Base-by-base conservation (phyloP, 2,888 invertebrate species). In the Litoditis marina region DNA sequence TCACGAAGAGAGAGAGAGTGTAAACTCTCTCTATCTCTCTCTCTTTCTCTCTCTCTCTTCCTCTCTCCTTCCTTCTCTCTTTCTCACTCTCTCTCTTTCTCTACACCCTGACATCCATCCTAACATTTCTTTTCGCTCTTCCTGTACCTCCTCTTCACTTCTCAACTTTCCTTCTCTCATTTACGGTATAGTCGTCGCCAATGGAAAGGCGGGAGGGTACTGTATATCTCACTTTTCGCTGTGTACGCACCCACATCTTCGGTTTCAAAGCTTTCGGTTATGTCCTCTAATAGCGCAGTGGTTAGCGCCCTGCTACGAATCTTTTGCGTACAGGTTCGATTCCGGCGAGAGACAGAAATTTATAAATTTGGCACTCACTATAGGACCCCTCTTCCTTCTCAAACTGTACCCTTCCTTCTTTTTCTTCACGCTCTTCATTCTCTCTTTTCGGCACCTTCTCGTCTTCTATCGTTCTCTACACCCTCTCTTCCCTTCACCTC, bases 11-110 rank as follows among this genome's bases (percentile, higher is more conserved):
- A n/a, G n/a, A n/a, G n/a, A n/a, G n/a, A n/a, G n/a, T n/a, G n/a
- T n/a, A n/a, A n/a, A n/a, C n/a, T n/a, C n/a, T n/a, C 28, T 44
- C 30, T 30, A n/a, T 31, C 11, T 2, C 28, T 31, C 42, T 36
- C 19, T 50, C 56, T 50, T 36, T 57, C 46, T 58, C 25, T 60
- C 32, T 25, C 25, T 57, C 22, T 50, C 28, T n/a, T 13, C 19
- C 27, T 36, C 34, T 52, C 52, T 52, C 49, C 7, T 42, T 60
- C 50, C 34, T 22, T 42, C 32, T 60, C 52, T 52, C 50, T 22
- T 27, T 28, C 25, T 51, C 22, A 30, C 51, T 42, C 27, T 36
- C 50, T 53, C 54, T 44, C 55, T 39, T 51, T 44, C 51, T 7
- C 28, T 52, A 19, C 28, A 25, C n/a, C n/a, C n/a, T n/a, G 25